These are phyloP conservation scores for Elephantulus edwardii DNA, from an alignment of 2,113 vertebrate genomes.

Conservation along the genomic window DNA sequence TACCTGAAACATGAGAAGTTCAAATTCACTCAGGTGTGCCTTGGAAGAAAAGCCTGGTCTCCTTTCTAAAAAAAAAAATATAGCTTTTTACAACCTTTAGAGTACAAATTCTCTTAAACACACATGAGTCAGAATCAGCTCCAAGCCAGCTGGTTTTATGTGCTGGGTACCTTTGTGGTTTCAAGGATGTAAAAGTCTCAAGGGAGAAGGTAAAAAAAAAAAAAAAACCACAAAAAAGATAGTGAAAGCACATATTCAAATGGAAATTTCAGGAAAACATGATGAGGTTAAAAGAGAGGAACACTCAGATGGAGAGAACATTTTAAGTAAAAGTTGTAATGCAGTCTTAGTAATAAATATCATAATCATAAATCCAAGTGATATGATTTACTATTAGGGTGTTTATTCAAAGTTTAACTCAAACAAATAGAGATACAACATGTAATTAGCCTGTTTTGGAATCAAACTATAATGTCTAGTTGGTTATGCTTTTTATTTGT, in stretches of 20 bases:
- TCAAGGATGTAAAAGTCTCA: not conserved
- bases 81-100: not conserved
- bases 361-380: not conserved
- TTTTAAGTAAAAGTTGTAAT: not conserved
- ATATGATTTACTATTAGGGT: not conserved
- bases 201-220: not conserved
- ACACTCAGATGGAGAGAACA: not conserved
- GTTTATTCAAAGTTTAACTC: not conserved
- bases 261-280: not conserved
- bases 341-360: not conserved
- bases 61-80: not conserved
- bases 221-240: no score
- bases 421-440: constrained; percentile 6
- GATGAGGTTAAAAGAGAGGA: not conserved
- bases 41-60: not conserved
- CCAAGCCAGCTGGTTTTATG: not conserved
- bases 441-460: not conserved
- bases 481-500: not conserved
- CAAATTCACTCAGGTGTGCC: not conserved
- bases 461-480: constrained; percentile 18
- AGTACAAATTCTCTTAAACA: not conserved
- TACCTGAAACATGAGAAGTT: not conserved
- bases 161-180: not conserved
- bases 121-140: not conserved
- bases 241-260: not conserved